Conservation (phyloP, 2,888 invertebrate species). For the Mythimna impura region DNA sequence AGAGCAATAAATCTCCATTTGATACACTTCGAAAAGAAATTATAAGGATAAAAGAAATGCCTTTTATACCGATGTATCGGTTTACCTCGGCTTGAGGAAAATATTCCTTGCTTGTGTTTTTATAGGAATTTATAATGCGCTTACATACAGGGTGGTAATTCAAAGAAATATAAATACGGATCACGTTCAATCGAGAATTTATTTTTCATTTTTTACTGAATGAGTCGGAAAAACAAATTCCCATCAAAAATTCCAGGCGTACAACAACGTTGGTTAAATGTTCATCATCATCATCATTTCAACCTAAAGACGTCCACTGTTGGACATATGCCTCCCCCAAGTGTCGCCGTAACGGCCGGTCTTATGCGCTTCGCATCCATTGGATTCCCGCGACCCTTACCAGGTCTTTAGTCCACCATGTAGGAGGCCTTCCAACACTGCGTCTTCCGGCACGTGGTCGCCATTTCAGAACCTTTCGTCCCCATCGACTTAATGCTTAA, state of each 20-base stretch:
- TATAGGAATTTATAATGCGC: slow-evolving; percentile 28
- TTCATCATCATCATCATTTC: not conserved
- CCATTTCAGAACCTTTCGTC: too few species aligned
- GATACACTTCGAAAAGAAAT: slow-evolving; percentile 25
- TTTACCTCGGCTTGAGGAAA: slow-evolving; percentile 48
- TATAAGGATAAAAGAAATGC: slow-evolving; percentile 38
- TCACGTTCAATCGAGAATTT: not conserved
- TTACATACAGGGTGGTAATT: slow-evolving; percentile 22
- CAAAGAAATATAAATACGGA: slow-evolving; percentile 26
- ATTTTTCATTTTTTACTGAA: not conserved
- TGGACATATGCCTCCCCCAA: too few species aligned
- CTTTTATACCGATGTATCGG: slow-evolving; percentile 30
- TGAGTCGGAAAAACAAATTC: not conserved
- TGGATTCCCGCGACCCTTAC: too few species aligned
- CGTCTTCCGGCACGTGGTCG: too few species aligned
- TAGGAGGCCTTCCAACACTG: too few species aligned
- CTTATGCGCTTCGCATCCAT: too few species aligned
- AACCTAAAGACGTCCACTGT: too few species aligned
- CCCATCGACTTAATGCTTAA: too few species aligned
- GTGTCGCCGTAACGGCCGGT: too few species aligned
- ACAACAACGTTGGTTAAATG: not conserved
- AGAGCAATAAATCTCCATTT: not conserved
- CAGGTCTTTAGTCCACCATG: too few species aligned
- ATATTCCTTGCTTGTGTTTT: slow-evolving; percentile 25
- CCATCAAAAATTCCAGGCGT: not conserved